Evolutionary conservation across 2,113 vertebrate species (phyloP).

Genomic region (Ancistrus triradiatus): DNA sequence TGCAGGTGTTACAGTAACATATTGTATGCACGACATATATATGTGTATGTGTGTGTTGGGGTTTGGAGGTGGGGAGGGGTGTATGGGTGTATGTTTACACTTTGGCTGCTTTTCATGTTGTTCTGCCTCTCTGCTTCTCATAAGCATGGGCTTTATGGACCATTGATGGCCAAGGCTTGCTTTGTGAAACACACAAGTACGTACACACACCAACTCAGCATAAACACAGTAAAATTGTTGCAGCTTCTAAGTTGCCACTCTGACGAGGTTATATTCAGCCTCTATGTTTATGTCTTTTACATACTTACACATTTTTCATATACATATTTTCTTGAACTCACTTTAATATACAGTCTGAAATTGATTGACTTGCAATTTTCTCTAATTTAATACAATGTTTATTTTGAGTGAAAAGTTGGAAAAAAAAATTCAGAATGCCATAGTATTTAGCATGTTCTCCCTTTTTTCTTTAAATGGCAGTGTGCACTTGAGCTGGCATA

Average conservation of each 20-base stretch:
- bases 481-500: no score
- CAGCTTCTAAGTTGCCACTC: background rate
- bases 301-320: no score
- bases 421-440: no score
- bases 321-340: no score
- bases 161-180: slow-evolving; percentile 27
- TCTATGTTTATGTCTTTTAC: no score
- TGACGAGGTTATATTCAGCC: slow-evolving; percentile 3
- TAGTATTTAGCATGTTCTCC: no score
- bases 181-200: slow-evolving; percentile 24
- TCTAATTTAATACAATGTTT: no score
- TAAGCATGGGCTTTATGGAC: slow-evolving; percentile 41
- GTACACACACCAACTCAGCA: slow-evolving; percentile 9
- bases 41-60: slow-evolving; percentile 38
- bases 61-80: no score
- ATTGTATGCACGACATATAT: slow-evolving; percentile 31
- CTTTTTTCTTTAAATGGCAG: no score
- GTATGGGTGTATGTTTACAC: slow-evolving; percentile 43
- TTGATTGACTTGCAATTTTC: no score
- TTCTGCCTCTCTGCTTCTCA: slow-evolving; percentile 40
- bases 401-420: no score
- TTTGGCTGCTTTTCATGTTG: slow-evolving; percentile 51
- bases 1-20: slow-evolving; percentile 37
- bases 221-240: slow-evolving; percentile 16
- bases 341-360: no score